Evolutionary conservation across 1,140 invertebrate species (phyloP), one percentile per base, ranked within the genome.

Genomic region (Triops cancriformis): DNA sequence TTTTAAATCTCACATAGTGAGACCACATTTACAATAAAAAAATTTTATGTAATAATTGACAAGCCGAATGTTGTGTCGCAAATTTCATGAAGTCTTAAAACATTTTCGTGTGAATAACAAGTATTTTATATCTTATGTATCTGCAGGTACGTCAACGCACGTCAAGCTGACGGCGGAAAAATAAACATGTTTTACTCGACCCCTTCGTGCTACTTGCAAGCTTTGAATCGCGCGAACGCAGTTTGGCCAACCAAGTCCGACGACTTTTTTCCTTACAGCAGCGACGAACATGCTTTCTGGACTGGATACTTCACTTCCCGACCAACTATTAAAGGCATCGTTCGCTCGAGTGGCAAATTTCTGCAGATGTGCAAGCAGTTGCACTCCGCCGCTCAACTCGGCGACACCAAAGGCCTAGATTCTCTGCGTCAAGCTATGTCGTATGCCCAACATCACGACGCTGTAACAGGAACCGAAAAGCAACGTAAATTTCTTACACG

Each of bases 121-220:
- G 6, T 64, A 72, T 42, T 7, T n/a, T 6, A 77, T 0, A 18
- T 64, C 14, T 10, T 14, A 73, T 27, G 64, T 77, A 79, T 78
- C 23, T 81, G 79, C 83, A 83, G 89, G 26, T 88, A 91, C 80
- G 85, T 89, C 14, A 88, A 88, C 80, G 82, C 82, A 76, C 82
- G 86, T 81, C 85, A 87, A 84, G 77, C 76, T 75, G 85, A 88
- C 76, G 89, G 90, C 85, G 81, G 82, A 31, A 83, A 86, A 73
- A 81, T 93, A 3, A 91, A 92, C 83, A 83, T 92, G n/a, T 85
- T 93, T 73, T 94, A 93, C 82, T 93, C 91, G 9, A 92, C 91
- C 0, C 92, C 92, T 23, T 89, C 90, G 18, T 93, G 92, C 81
- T 93, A 93, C 82, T 81, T 90, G 26, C 88, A 91, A 81, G 88